phyloP scores from a whole-genome alignment of 2,113 vertebrate genomes.

The Telmatochromis sp. region DNA sequence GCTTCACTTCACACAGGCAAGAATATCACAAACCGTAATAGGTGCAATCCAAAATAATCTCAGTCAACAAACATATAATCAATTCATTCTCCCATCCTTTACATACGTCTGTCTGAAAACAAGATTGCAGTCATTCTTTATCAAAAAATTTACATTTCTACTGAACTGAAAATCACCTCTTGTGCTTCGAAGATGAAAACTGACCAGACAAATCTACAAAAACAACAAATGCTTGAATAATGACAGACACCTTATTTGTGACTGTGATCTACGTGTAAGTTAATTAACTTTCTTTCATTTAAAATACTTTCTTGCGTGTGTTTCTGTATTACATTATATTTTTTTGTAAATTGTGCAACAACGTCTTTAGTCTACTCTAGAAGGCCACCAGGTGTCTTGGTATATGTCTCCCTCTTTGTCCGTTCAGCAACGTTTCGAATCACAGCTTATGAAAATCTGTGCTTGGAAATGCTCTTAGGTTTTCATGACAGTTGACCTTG shows the following conservation, averaged over 20 bases:
- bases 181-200: constrained; percentile 2
- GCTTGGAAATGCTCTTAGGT: background rate
- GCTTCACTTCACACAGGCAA: background rate
- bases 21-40: constrained; percentile 9
- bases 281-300: constrained; percentile 31
- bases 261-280: constrained; percentile 16
- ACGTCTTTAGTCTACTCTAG: constrained; percentile 52
- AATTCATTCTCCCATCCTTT: constrained; percentile 3
- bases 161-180: background rate
- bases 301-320: constrained; percentile 39
- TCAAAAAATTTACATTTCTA: constrained; percentile 18
- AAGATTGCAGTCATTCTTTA: background rate
- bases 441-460: background rate
- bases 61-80: constrained; percentile 2
- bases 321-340: constrained; percentile 7
- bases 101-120: constrained; percentile 6
- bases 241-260: background rate
- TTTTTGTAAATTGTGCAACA: constrained; percentile 61
- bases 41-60: constrained; percentile 5
- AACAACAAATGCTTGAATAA: background rate
- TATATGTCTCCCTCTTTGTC: background rate
- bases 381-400: constrained; percentile 64
- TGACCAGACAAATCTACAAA: background rate
- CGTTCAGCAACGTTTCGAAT: background rate
- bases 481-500: background rate